A percentile compares a stretch with the other conserved stretches of the same genome.
These are phyloP conservation scores for Gopherus evgoodei DNA, from an alignment of 2,113 vertebrate genomes.

Conservation along the genomic window DNA sequence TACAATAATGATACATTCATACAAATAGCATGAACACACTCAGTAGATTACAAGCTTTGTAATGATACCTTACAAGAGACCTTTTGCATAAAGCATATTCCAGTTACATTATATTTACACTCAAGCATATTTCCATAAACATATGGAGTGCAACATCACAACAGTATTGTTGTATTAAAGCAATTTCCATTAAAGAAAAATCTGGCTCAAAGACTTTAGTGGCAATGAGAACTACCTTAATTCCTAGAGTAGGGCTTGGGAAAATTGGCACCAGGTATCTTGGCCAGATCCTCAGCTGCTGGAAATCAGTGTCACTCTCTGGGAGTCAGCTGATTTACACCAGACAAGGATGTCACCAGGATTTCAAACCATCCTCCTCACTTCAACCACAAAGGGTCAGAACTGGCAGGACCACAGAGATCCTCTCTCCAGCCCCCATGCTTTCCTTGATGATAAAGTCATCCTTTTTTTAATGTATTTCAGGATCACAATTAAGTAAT, in stretches of 20 bases:
- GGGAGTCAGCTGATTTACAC: not conserved
- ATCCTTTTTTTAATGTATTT: constrained; percentile 49
- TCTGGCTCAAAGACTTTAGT: not conserved
- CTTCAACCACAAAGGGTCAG: not conserved
- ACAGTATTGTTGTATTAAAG: not conserved
- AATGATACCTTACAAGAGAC: too few species aligned
- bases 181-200: not conserved
- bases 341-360: not conserved
- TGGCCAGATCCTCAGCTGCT: not conserved
- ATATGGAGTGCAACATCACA: too few species aligned
- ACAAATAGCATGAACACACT: too few species aligned
- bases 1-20: too few species aligned
- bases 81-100: too few species aligned
- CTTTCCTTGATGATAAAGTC: not conserved
- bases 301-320: not conserved
- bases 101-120: too few species aligned
- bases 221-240: not conserved
- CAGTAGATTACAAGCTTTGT: too few species aligned
- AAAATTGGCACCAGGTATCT: not conserved
- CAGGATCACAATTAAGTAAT: constrained; percentile 59
- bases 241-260: not conserved
- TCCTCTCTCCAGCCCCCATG: not conserved
- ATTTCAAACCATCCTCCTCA: not conserved
- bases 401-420: not conserved
- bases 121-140: too few species aligned